These are phyloP conservation scores for Caerostris extrusa DNA, from an alignment of 1,140 invertebrate species.

Conservation along the genomic window DNA sequence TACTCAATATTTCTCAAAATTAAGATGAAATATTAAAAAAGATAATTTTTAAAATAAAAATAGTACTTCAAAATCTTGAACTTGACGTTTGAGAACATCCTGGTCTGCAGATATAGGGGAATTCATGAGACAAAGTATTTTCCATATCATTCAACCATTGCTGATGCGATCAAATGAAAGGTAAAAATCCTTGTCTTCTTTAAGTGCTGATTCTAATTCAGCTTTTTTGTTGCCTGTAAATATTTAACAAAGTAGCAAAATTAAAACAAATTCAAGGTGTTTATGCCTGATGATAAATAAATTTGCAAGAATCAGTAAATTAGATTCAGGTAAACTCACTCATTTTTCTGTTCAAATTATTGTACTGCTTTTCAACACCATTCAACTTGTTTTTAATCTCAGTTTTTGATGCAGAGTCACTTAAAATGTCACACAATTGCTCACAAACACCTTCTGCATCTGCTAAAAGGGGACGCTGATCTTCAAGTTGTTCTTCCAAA, in stretches of 20 bases:
- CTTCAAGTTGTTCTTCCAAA: constrained; percentile 92
- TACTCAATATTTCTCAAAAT: not conserved
- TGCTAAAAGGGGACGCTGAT: constrained; percentile 91
- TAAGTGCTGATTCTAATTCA: constrained; percentile 92
- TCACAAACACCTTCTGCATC: constrained; percentile 93
- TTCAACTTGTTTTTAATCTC: constrained; percentile 94
- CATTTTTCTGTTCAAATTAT: constrained; percentile 92
- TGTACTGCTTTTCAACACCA: constrained; percentile 91
- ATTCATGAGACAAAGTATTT: constrained; percentile 86
- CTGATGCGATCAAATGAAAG: constrained; percentile 92
- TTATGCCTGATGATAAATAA: not conserved
- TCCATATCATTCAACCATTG: constrained; percentile 92
- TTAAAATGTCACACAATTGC: constrained; percentile 92
- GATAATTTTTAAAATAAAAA: not conserved
- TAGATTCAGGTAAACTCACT: constrained; percentile 65
- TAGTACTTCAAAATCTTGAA: constrained; percentile 89
- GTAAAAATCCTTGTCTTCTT: constrained; percentile 89
- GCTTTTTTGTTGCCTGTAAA: constrained; percentile 89
- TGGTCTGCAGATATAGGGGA: constrained; percentile 92
- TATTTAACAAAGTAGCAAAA: not conserved
- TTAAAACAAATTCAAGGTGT: not conserved
- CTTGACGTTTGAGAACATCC: constrained; percentile 91
- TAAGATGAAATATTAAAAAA: not conserved
- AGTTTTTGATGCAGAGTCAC: constrained; percentile 92
- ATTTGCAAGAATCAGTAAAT: too few species aligned